A percentile compares a stretch with the other conserved stretches of the same genome.
Evolutionary conservation across 1,140 invertebrate genomes (phyloP).

Genomic region (Orchesella cincta): DNA sequence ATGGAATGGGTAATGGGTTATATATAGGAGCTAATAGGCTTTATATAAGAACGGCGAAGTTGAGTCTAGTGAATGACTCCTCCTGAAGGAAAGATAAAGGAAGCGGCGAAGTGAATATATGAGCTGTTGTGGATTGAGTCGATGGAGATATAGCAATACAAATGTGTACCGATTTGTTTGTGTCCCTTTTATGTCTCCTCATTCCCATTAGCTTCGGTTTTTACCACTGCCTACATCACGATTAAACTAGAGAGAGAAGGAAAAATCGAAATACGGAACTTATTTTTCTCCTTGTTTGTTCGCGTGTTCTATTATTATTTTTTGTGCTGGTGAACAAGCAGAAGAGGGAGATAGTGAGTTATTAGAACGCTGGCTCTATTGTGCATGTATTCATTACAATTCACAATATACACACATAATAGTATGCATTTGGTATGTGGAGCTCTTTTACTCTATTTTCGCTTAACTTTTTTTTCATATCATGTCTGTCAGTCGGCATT

Average conservation of each 20-base stretch:
- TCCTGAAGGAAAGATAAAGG: conserved; percentile 12
- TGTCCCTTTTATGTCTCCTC: conserved; percentile 28
- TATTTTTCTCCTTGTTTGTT: background rate
- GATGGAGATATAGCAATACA: conserved; percentile 23
- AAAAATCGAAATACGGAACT: conserved; percentile 9
- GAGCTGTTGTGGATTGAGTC: conserved; percentile 28
- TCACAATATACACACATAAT: too few species aligned
- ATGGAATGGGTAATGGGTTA: too few species aligned
- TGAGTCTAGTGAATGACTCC: background rate
- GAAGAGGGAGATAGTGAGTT: background rate
- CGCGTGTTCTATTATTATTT: conserved; percentile 24
- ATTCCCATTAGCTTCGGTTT: conserved; percentile 21
- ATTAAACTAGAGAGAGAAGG: conserved; percentile 1
- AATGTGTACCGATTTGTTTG: conserved; percentile 27
- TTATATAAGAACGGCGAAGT: background rate
- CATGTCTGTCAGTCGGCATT: conserved; percentile 17
- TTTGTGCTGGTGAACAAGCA: conserved; percentile 9
- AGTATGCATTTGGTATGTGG: too few species aligned
- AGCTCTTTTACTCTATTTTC: too few species aligned
- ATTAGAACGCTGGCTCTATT: conserved; percentile 12
- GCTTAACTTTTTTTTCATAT: background rate
- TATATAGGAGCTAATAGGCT: background rate
- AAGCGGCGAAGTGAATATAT: conserved; percentile 28
- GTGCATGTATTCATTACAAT: background rate
- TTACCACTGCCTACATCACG: background rate